Percentiles rank a stretch among this genome's conserved stretches.
These are phyloP conservation scores for Epizoanthus stellaris DNA, from an alignment of 92 coral and sea anemone genomes.

Conservation along the genomic window DNA sequence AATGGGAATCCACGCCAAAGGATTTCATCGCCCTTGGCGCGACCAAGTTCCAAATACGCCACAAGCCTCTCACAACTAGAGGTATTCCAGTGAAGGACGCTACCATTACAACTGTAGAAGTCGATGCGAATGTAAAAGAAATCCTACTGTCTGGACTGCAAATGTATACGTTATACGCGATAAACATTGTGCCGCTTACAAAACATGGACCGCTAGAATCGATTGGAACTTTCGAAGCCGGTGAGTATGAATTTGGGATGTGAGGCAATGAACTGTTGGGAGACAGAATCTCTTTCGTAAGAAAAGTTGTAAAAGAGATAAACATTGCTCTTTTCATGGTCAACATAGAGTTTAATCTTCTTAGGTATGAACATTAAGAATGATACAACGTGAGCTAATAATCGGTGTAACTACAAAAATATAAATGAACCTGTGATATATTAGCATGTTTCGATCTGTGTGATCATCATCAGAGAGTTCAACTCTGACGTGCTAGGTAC, in stretches of 20 bases:
- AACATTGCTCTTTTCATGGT: too few relatives aligned
- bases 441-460: too few relatives aligned
- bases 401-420: too few relatives aligned
- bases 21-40: not conserved
- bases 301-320: too few relatives aligned
- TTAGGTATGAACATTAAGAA: too few relatives aligned
- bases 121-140: not conserved
- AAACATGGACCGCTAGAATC: not conserved
- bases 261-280: too few relatives aligned
- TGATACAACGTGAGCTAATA: too few relatives aligned
- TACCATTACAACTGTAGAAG: not conserved
- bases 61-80: not conserved
- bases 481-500: too few relatives aligned
- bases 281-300: too few relatives aligned
- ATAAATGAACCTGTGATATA: too few relatives aligned
- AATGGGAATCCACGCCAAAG: not conserved
- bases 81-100: not conserved
- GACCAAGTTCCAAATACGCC: not conserved
- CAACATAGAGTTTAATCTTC: too few relatives aligned
- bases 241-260: not conserved
- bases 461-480: too few relatives aligned
- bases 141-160: not conserved
- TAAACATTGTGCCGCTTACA: not conserved
- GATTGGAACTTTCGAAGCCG: not conserved
- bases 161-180: not conserved